Base-by-base conservation (phyloP, 2,113 vertebrate species). In the Ceratotherium simum region DNA sequence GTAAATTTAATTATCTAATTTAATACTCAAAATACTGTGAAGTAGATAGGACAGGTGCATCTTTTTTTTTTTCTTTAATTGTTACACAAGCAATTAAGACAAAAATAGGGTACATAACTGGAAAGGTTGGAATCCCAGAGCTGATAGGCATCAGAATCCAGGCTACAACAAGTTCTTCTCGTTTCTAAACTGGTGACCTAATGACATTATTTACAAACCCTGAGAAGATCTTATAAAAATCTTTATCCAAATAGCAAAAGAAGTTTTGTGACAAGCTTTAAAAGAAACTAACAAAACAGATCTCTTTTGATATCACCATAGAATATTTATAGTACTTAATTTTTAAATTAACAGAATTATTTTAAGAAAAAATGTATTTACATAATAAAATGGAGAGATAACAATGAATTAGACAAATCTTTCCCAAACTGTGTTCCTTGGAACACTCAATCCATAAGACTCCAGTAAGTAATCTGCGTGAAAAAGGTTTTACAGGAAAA, bases 1-100 rank as follows among this genome's bases (percentile, higher is more conserved):
- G n/a, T 72, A 94, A 90, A 67, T 82, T 82, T 78, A 95, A 85
- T 65, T 42, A 93, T 56, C 18, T 93, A 82, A 81, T 31, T 42
- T 87, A 84, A 62, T 62, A 29, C 36, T 54, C 56, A 80, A 91
- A 82, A 67, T 12, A 65, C 11, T 69, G 3, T 64, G 46, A 90
- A 73, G 31, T 70, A 10, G 73, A 39, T 67, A 75, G 67, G 4
- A 78, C 8, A 75, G 27, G 33, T 48, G 11, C 36, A 36, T 33
- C 36, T 72, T 89, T 54, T 48, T 72, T 36, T 20, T 29, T 33
- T 60, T 33, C 13, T 36, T 62, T 2, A 3, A 42, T 48, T 58
- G 83, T 91, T 54, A 84, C 92, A 70, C 17, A 89, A 70, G 60
- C 2, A 93, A 33, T 54, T 83, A 83, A 84, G 23, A 18, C 3